phyloP scores from a whole-genome alignment of 2,888 invertebrate genomes.

The Amphipoea lucens region DNA sequence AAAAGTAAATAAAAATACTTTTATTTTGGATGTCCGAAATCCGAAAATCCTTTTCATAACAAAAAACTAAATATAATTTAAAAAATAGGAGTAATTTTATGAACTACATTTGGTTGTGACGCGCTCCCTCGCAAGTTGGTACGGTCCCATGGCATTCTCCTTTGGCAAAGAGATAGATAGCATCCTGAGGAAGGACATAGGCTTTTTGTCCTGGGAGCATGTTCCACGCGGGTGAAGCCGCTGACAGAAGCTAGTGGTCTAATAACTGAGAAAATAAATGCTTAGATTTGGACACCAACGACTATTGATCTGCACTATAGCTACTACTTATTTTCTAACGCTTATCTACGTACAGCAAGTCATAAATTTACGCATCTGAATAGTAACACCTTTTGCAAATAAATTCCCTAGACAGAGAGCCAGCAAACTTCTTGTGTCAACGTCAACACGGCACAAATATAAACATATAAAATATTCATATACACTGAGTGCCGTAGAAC shows the following conservation, averaged over 20 bases:
- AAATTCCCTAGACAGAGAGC: conserved; percentile 8
- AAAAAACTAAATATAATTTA: too few species aligned
- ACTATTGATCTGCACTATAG: not conserved
- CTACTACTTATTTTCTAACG: not conserved
- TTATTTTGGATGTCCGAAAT: too few species aligned
- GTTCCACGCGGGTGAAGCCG: too few species aligned
- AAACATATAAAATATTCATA: conserved; percentile 31
- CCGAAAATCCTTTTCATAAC: too few species aligned
- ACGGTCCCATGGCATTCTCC: too few species aligned
- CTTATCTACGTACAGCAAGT: not conserved
- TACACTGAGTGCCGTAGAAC: conserved; percentile 10
- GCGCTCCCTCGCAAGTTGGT: too few species aligned
- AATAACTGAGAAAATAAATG: not conserved
- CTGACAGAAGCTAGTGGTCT: not conserved
- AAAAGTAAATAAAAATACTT: too few species aligned
- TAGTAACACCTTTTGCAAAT: conserved; percentile 5
- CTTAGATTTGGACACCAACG: not conserved
- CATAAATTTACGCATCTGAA: not conserved
- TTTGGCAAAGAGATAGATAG: not conserved
- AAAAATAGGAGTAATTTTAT: too few species aligned
- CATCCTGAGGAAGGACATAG: too few species aligned
- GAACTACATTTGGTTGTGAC: too few species aligned
- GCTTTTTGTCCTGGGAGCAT: too few species aligned
- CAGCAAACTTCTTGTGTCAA: conserved; percentile 24
- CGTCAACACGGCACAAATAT: conserved; percentile 24